Percentiles rank a stretch among this genome's conserved stretches.
phyloP scores from a whole-genome alignment of 1,140 invertebrate genomes.

The Gonatopus flavifemur region DNA sequence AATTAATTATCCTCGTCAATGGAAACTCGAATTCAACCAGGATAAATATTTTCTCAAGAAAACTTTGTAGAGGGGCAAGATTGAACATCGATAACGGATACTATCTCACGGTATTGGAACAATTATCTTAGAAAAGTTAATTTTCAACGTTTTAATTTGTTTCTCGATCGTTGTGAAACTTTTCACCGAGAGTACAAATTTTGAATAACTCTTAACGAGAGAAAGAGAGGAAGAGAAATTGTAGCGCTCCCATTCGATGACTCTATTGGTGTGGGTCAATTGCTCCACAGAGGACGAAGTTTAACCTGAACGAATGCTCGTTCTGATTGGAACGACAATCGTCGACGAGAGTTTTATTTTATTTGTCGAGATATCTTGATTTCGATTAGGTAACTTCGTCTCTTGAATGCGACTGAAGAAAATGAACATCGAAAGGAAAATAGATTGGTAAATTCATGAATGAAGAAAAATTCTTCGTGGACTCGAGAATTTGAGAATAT shows the following conservation, averaged over 20 bases:
- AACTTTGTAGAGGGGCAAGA: no score
- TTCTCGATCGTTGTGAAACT: no score
- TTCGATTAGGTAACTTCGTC: constrained; percentile 11
- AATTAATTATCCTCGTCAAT: no score
- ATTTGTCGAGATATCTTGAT: constrained; percentile 17
- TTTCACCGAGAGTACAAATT: no score
- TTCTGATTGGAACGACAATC: constrained; percentile 13
- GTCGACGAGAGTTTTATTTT: constrained; percentile 13
- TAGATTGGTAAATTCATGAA: neutral
- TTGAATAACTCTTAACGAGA: no score
- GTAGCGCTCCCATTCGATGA: constrained; percentile 1
- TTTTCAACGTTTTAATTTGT: no score
- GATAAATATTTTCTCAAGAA: no score
- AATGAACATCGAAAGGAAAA: neutral
- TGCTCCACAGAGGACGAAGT: constrained; percentile 7
- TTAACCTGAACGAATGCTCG: constrained; percentile 7
- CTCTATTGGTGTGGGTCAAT: constrained; percentile 1
- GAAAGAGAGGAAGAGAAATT: no score
- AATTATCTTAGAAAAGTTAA: no score
- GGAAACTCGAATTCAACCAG: no score
- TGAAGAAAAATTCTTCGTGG: neutral
- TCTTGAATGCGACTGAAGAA: neutral
- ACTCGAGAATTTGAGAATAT: constrained; percentile 15
- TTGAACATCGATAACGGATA: no score
- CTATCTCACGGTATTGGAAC: no score